A percentile compares a stretch with the other conserved stretches of the same genome.
Evolutionary conservation across 2,797 vertebrate species (phyloP).

Genomic region (Ctenochaetus hawaiiensis): DNA sequence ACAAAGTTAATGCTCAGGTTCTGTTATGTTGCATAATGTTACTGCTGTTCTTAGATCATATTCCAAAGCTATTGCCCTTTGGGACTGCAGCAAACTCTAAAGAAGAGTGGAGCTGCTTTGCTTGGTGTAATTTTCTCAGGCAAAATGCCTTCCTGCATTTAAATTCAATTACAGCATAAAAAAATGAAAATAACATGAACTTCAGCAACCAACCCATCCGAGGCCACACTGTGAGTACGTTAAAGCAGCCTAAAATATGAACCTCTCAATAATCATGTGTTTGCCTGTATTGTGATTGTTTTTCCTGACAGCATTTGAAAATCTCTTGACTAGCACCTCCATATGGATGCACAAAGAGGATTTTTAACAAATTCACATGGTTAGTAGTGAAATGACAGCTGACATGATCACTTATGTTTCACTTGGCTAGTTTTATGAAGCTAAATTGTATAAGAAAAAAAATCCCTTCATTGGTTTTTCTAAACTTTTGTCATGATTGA

Average conservation of each 20-base stretch:
- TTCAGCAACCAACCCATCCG: too few species aligned
- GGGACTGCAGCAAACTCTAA: constrained; percentile 46
- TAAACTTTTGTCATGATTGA: not conserved
- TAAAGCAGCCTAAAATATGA: constrained; percentile 20
- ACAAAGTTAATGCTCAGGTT: constrained; percentile 51
- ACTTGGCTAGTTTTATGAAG: constrained; percentile 5
- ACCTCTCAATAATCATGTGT: constrained; percentile 1
- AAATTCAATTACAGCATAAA: constrained; percentile 22
- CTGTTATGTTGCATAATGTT: constrained; percentile 41
- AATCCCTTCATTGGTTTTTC: not conserved
- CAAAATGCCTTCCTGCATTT: constrained; percentile 4
- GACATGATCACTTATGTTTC: constrained; percentile 6
- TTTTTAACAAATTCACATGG: not conserved
- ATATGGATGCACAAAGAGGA: not conserved
- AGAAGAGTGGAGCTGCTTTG: constrained; percentile 23
- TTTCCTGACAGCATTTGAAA: not conserved
- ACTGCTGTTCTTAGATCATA: constrained; percentile 51
- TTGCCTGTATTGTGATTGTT: not conserved
- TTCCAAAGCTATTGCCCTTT: constrained; percentile 49
- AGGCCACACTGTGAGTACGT: constrained; percentile 8
- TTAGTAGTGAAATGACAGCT: not conserved
- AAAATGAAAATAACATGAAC: not conserved
- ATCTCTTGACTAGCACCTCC: too few species aligned
- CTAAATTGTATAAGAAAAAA: not conserved
- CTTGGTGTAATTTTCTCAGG: constrained; percentile 17